Evolutionary conservation across 2,888 invertebrate genomes (phyloP).

Genomic region (Carabus problematicus): DNA sequence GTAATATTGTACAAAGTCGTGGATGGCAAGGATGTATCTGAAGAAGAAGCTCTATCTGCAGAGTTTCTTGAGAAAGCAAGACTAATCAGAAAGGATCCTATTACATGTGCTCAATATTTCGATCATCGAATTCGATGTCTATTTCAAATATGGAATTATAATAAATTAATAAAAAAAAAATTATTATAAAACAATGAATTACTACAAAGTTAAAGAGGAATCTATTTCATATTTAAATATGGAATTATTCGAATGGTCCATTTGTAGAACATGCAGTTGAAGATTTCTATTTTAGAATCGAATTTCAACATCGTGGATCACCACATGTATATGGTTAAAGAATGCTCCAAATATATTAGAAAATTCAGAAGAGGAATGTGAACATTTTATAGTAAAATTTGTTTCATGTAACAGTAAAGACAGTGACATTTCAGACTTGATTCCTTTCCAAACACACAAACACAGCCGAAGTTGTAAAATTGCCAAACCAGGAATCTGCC

Average conservation of each 20-base stretch:
- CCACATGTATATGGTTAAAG: slow-evolving; percentile 50
- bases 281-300: slow-evolving; percentile 47
- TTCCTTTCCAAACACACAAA: slow-evolving; percentile 45
- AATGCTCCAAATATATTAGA: slow-evolving; percentile 47
- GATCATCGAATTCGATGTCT: slow-evolving; percentile 5
- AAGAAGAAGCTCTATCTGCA: slow-evolving; percentile 39
- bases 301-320: slow-evolving; percentile 50
- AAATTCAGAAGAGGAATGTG: slow-evolving; percentile 42
- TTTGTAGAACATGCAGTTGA: slow-evolving; percentile 43
- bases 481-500: slow-evolving; percentile 44
- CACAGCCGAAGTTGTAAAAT: slow-evolving; percentile 46
- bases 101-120: slow-evolving; percentile 46
- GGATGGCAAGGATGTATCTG: slow-evolving; percentile 32
- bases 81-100: slow-evolving; percentile 47
- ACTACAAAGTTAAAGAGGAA: too few relatives aligned
- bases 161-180: too few relatives aligned
- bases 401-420: slow-evolving; percentile 45
- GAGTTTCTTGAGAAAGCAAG: slow-evolving; percentile 43
- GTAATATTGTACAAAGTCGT: slow-evolving; percentile 32
- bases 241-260: slow-evolving; percentile 44
- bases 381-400: slow-evolving; percentile 44
- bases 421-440: slow-evolving; percentile 33
- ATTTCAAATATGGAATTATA: slow-evolving; percentile 8
- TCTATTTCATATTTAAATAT: too few relatives aligned
- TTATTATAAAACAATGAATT: too few relatives aligned